A percentile compares a stretch with the other conserved stretches of the same genome.
Conservation (phyloP, 2,888 invertebrate species). For the Acronicta leporina region DNA sequence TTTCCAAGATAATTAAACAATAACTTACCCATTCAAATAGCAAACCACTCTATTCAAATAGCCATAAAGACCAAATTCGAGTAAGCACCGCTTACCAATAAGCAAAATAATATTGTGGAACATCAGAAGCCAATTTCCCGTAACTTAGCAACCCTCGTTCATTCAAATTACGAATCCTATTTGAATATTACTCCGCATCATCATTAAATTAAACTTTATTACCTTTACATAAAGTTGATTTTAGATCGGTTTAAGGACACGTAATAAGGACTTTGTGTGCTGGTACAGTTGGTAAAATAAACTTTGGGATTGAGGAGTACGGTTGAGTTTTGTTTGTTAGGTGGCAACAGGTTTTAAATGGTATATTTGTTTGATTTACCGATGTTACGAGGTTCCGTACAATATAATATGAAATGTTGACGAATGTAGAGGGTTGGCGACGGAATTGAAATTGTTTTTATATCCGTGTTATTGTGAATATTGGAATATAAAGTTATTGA, state of each 20-base stretch:
- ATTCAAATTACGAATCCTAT: constrained; percentile 45
- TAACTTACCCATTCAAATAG: constrained; percentile 3
- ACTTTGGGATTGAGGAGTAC: neutral
- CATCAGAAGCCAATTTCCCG: constrained; percentile 62
- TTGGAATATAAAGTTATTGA: constrained; percentile 8
- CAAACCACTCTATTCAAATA: neutral
- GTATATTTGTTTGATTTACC: constrained; percentile 31
- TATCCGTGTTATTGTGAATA: constrained; percentile 26
- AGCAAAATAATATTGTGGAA: constrained; percentile 33
- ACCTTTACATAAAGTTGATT: constrained; percentile 34
- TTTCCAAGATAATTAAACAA: constrained; percentile 28
- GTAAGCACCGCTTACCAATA: constrained; percentile 11
- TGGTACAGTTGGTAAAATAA: constrained; percentile 7
- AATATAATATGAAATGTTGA: constrained; percentile 36
- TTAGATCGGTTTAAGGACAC: constrained; percentile 17
- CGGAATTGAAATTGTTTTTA: constrained; percentile 34
- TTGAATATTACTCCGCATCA: constrained; percentile 33
- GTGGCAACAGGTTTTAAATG: constrained; percentile 40
- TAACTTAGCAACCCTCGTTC: constrained; percentile 71
- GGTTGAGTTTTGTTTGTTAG: constrained; percentile 26
- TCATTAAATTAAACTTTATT: constrained; percentile 43
- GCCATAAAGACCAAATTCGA: constrained; percentile 17
- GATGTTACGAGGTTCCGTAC: constrained; percentile 21
- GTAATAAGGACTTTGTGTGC: constrained; percentile 9
- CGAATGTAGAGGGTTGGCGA: constrained; percentile 28